These are phyloP conservation scores for Spizaetus ornatus DNA, from an alignment of 2,113 vertebrate species.

Conservation along the genomic window DNA sequence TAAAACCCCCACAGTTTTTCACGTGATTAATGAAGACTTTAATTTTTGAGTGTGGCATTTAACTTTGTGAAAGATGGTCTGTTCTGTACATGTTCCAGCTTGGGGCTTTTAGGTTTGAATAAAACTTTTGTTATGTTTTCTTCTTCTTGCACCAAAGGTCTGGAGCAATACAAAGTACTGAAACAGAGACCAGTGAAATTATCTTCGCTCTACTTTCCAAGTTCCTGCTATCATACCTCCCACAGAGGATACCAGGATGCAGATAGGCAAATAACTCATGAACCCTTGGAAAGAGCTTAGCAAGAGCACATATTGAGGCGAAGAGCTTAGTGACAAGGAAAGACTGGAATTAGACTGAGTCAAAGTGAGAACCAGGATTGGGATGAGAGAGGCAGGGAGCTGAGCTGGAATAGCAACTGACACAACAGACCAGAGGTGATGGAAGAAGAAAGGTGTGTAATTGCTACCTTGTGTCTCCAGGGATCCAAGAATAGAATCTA, in stretches of 20 bases:
- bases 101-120: not conserved
- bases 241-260: too few species aligned
- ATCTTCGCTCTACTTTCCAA: not conserved
- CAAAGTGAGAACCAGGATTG: not conserved
- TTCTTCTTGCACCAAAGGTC: not conserved
- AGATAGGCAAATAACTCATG: not conserved
- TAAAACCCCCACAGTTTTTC: rapidly evolving
- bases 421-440: not conserved
- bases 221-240: not conserved
- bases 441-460: not conserved
- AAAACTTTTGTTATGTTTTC: not conserved
- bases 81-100: not conserved
- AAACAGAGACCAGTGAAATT: not conserved
- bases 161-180: not conserved
- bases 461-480: not conserved
- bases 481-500: not conserved
- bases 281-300: not conserved
- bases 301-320: not conserved
- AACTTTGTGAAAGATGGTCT: not conserved
- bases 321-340: rapidly evolving
- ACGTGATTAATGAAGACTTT: not conserved
- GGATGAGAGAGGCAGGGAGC: not conserved
- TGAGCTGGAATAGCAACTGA: not conserved
- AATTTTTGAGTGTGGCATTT: not conserved
- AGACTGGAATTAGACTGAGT: not conserved